Evolutionary conservation across 1,140 invertebrate species (phyloP).

Genomic region (Lepidurus apus): DNA sequence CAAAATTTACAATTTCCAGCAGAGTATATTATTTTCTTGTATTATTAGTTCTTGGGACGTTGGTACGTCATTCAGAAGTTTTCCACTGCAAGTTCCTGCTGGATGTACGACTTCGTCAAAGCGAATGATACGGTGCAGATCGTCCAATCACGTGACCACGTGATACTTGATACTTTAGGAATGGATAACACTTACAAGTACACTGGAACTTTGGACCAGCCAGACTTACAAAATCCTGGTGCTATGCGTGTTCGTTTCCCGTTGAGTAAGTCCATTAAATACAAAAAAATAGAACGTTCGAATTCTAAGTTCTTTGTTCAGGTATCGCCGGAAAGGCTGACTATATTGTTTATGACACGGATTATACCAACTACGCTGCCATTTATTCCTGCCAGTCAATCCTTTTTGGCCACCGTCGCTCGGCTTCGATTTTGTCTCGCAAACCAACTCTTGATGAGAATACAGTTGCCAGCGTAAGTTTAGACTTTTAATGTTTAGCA

Average conservation of each 20-base stretch:
- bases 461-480: slow-evolving; percentile 53
- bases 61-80: slow-evolving; percentile 82
- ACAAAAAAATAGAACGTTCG: neutral
- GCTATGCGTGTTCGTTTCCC: slow-evolving; percentile 70
- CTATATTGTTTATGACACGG: slow-evolving; percentile 66
- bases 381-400: slow-evolving; percentile 75
- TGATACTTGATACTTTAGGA: slow-evolving; percentile 44
- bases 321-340: slow-evolving; percentile 66
- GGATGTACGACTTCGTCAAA: slow-evolving; percentile 69
- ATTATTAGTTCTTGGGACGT: slow-evolving; percentile 61
- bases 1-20: neutral
- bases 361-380: slow-evolving; percentile 66
- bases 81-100: slow-evolving; percentile 68
- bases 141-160: slow-evolving; percentile 61
- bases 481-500: neutral
- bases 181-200: slow-evolving; percentile 70
- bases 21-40: neutral
- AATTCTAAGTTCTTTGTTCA: slow-evolving; percentile 42
- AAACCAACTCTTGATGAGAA: slow-evolving; percentile 60
- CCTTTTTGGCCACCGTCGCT: slow-evolving; percentile 63
- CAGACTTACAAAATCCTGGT: slow-evolving; percentile 58
- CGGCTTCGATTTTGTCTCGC: slow-evolving; percentile 70
- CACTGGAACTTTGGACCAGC: slow-evolving; percentile 61
- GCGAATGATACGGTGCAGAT: slow-evolving; percentile 55
- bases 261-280: slow-evolving; percentile 61